Base-by-base conservation (phyloP, 2,797 vertebrate genomes). In the Remorina albescens region DNA sequence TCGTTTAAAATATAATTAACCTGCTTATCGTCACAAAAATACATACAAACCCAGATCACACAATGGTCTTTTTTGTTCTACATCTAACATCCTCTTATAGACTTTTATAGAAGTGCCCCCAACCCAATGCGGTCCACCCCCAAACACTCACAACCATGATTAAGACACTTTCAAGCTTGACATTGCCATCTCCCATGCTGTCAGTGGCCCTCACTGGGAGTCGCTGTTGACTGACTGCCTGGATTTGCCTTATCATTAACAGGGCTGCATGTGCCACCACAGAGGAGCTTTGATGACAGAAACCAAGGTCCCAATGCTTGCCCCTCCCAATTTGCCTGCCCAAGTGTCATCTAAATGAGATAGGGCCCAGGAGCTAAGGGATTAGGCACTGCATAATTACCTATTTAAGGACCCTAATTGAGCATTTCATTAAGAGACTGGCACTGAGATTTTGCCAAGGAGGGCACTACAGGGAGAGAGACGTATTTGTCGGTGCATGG, bases 381-480 rank as follows among this genome's bases (percentile, higher is more conserved):
- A 92, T 93, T 93, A 92, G 91, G 84, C 84, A 86, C 85, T 93
- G 94, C 94, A 93, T 95, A 96, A 96, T 96, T 95, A 96, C 93
- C 91, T 91, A 88, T 95, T 95, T 95, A 92, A 93, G 95, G 93
- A 86, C 83, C 91, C 83, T 95, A 95, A 96, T 95, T 93, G 93
- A 95, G 86, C 92, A 94, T 95, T 95, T 95, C 93, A 95, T 92
- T 95, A 93, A 89, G 89, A 94, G 94, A 84, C 89, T 93, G 85
- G 88, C 90, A 90, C 90, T 87, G 88, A 93, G 86, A 83, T 85
- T 93, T 76, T 91, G 79, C 89, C 93, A 92, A 81, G 94, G 89
- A 93, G 70, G 93, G 82, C 80, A 90, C 85, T 85, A 80, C 71
- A 54, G 83, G 87, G 89, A 91, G 46, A 89, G 19, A 53, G 74